phyloP scores from a whole-genome alignment of 1,140 invertebrate species.

The Cheumatopsyche charites region DNA sequence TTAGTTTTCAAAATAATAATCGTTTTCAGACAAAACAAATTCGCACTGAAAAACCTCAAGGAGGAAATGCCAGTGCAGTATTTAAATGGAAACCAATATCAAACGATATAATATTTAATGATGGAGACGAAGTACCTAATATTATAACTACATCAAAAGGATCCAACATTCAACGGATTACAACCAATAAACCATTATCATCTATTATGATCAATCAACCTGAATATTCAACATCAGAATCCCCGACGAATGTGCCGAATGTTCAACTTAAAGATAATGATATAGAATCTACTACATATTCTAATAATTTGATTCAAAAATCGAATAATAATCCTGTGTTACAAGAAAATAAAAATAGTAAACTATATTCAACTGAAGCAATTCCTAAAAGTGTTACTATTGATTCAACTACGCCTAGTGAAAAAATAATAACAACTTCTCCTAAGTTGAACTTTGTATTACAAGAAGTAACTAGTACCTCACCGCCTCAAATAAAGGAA shows the following conservation, averaged over 20 bases:
- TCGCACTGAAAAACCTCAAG: conserved; percentile 58
- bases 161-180: conserved; percentile 58
- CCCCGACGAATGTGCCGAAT: not conserved
- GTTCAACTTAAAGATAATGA: too few species aligned
- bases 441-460: not conserved
- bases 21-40: conserved; percentile 60
- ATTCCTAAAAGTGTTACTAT: conserved; percentile 31
- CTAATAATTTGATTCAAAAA: conserved; percentile 28
- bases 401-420: conserved; percentile 20
- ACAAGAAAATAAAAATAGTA: too few species aligned
- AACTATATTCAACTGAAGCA: not conserved
- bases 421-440: too few species aligned
- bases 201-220: conserved; percentile 23
- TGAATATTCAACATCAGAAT: not conserved
- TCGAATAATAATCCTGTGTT: conserved; percentile 21
- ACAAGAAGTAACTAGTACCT: too few species aligned
- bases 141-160: conserved; percentile 51
- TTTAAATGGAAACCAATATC: conserved; percentile 62
- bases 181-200: conserved; percentile 52
- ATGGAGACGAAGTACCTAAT: conserved; percentile 38
- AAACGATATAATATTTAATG: conserved; percentile 50
- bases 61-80: conserved; percentile 54
- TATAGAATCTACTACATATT: conserved; percentile 21
- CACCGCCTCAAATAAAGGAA: too few species aligned
- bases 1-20: not conserved